These are phyloP conservation scores for Cebus imitator DNA, from an alignment of 2,113 vertebrate genomes.

Conservation along the genomic window DNA sequence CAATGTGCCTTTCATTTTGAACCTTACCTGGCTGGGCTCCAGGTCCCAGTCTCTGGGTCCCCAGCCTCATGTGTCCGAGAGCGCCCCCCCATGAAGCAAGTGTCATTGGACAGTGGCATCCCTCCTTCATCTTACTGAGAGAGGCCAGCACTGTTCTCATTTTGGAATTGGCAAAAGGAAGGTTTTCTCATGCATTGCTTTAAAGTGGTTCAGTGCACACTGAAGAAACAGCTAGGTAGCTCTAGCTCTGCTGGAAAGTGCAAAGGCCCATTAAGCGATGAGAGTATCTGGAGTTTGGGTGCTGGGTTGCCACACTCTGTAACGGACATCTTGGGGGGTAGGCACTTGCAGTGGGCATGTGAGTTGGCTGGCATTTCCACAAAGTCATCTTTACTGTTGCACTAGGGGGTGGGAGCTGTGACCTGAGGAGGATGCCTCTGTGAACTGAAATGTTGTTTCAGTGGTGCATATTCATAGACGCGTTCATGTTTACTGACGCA, in stretches of 20 bases:
- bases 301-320: no score
- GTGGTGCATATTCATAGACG: fast-evolving
- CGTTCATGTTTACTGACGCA: fast-evolving
- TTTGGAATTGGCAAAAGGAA: not conserved
- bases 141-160: fast-evolving
- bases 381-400: not conserved
- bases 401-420: fast-evolving
- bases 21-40: not conserved
- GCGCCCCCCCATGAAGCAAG: not conserved
- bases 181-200: fast-evolving
- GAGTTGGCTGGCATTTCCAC: fast-evolving
- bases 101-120: not conserved
- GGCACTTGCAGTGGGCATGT: fast-evolving
- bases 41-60: not conserved
- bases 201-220: fast-evolving
- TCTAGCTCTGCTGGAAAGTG: not conserved
- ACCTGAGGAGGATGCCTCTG: fast-evolving
- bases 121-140: fast-evolving
- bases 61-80: not conserved
- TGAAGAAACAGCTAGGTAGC: fast-evolving
- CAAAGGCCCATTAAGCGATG: fast-evolving
- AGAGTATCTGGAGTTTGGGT: fast-evolving
- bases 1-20: not conserved
- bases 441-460: not conserved
- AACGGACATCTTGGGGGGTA: fast-evolving